A percentile compares a stretch with the other conserved stretches of the same genome.
These are phyloP conservation scores for Rotaria macrura DNA, from an alignment of 2,888 invertebrate genomes.

Conservation along the genomic window DNA sequence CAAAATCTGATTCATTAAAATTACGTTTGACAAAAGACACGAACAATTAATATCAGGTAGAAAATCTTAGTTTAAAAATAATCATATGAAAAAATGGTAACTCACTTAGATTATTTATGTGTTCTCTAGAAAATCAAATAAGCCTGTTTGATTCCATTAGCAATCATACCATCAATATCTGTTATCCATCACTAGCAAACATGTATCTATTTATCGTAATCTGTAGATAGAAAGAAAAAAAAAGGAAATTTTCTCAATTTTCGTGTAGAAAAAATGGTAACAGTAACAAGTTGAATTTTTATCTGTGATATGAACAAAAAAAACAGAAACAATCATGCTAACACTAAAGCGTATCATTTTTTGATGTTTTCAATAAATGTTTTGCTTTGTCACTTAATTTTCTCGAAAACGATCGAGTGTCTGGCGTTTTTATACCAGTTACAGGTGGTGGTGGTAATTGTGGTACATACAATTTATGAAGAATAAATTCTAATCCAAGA, in stretches of 20 bases:
- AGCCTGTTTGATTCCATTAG: no score
- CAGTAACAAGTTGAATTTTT: not conserved
- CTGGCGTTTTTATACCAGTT: not conserved
- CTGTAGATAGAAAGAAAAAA: not conserved
- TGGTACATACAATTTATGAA: not conserved
- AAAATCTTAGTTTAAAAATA: no score
- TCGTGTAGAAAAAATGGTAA: not conserved
- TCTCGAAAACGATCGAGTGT: not conserved
- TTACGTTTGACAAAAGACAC: no score
- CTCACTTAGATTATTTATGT: no score
- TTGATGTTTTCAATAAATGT: not conserved
- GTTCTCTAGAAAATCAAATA: no score
- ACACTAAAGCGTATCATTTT: not conserved
- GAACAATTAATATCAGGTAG: no score
- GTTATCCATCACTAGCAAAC: no score
- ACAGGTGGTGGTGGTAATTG: not conserved
- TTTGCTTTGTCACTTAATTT: slow-evolving; percentile 10
- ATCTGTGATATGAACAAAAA: not conserved
- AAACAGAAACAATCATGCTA: not conserved
- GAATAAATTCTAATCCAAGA: slow-evolving; percentile 2
- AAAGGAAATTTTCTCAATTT: not conserved
- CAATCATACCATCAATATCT: no score
- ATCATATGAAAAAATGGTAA: no score
- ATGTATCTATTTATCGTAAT: not conserved
- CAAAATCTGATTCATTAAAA: no score